Base-by-base conservation (phyloP, 2,888 invertebrate genomes). In the Molorchus minor region DNA sequence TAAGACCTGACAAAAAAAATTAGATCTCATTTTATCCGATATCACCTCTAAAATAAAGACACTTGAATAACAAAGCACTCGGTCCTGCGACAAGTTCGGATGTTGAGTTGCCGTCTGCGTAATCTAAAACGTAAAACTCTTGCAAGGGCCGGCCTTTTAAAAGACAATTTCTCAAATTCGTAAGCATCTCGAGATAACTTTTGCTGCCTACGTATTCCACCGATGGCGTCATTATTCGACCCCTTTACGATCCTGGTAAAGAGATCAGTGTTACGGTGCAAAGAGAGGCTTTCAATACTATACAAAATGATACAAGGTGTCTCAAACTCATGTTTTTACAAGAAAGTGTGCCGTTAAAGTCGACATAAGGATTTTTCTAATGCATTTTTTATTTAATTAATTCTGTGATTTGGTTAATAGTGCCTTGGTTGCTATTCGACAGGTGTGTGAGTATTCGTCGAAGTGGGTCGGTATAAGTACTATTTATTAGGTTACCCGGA, bases 141-240 rank as follows among this genome's bases (percentile, higher is more conserved):
- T 7, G n/a, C 52, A 33, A 53, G 45, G 60, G 33, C 30, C 36
- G 55, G 60, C 65, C 64, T 55, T 62, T 66, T 47, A 62, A 56
- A 57, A 54, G 66, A 58, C 67, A 61, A 70, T 69, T 62, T 64
- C 58, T 68, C 69, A 69, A 65, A 69, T 63, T 68, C 67, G 59
- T 63, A 58, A 64, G 58, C 58, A 49, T 58, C 38, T 62, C 40
- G 55, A 61, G 65, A 68, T 68, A 69, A 67, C 65, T 66, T 70
- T 62, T 59, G 66, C 55, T 62, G 66, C 70, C 60, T 70, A 69
- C 70, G 71, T 72, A 72, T 72, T 71, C 71, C 71, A 72, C 64
- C 67, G 66, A 68, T 62, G 71, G 71, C 70, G 72, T 70, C 70
- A 71, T 69, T 71, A 71, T 63, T 65, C 69, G 70, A 69, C 67